phyloP scores from a whole-genome alignment of 2,113 vertebrate species.

The Aplodontia rufa region DNA sequence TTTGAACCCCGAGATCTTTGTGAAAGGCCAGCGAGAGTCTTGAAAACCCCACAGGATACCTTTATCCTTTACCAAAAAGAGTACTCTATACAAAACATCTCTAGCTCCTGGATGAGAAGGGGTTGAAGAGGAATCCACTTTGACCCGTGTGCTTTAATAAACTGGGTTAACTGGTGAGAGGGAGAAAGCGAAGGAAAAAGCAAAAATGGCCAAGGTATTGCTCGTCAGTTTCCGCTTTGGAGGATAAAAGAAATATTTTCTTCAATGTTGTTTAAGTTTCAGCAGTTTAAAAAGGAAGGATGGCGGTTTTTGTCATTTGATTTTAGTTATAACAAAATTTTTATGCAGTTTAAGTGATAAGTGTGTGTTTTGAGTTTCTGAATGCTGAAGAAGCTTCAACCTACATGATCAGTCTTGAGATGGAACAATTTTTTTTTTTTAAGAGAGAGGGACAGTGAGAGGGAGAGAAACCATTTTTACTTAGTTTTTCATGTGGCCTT shows the following conservation, averaged over 20 bases:
- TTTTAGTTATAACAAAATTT: conserved; percentile 22
- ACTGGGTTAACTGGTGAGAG: neutral
- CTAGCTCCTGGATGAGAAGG: neutral
- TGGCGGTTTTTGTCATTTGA: neutral
- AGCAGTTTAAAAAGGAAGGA: neutral
- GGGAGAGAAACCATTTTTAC: no score
- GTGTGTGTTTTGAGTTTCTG: no score
- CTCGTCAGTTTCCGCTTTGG: neutral
- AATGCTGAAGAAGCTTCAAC: no score
- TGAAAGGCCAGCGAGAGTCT: neutral
- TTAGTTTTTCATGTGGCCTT: no score
- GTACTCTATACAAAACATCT: neutral
- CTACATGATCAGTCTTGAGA: no score
- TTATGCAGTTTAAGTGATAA: neutral
- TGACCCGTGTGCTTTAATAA: neutral
- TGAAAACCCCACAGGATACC: neutral
- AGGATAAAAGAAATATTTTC: neutral
- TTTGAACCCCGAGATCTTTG: neutral
- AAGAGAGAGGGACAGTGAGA: no score
- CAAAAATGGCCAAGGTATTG: neutral
- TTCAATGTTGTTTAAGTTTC: neutral
- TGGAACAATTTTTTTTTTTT: no score
- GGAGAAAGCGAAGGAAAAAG: neutral
- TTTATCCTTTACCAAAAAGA: neutral
- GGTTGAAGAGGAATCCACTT: neutral